A percentile compares a stretch with the other conserved stretches of the same genome.
Conservation (phyloP, 2,888 invertebrate species). For the Synergus laeviventris region DNA sequence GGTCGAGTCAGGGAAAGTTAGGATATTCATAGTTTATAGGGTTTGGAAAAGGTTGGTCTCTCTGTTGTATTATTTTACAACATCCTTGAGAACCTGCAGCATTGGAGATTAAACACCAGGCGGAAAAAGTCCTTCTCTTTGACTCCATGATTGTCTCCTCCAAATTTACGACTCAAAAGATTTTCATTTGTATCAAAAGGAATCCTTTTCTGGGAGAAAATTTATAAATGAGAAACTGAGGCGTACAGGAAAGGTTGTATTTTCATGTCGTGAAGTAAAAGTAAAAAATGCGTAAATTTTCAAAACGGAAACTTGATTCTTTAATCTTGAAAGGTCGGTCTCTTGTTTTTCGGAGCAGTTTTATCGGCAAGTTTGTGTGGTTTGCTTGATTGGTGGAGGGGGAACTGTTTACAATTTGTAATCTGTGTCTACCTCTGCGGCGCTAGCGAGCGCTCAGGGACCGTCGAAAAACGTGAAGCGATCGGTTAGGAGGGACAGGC, state of each 20-base stretch:
- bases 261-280: background rate
- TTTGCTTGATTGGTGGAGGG: slow-evolving; percentile 41
- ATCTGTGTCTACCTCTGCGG: slow-evolving; percentile 65
- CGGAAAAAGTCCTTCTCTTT: background rate
- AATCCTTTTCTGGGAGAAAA: background rate
- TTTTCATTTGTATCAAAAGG: background rate
- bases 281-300: slow-evolving; percentile 20
- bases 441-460: slow-evolving; percentile 62
- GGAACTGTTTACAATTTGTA: slow-evolving; percentile 70
- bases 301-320: slow-evolving; percentile 13
- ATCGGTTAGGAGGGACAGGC: slow-evolving; percentile 49
- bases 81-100: slow-evolving; percentile 1
- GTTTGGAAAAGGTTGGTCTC: background rate
- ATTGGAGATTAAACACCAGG: background rate
- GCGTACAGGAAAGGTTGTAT: background rate
- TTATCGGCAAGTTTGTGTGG: slow-evolving; percentile 30
- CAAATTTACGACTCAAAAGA: background rate
- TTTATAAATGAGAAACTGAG: slow-evolving; percentile 25
- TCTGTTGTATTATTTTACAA: slow-evolving; percentile 20
- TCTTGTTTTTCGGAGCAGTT: background rate
- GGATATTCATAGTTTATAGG: slow-evolving; percentile 10
- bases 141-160: slow-evolving; percentile 2
- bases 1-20: slow-evolving; percentile 10
- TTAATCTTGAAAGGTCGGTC: slow-evolving; percentile 18
- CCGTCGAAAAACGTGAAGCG: slow-evolving; percentile 63